Conservation (phyloP, 2,113 vertebrate species). For the Miniopterus natalensis region DNA sequence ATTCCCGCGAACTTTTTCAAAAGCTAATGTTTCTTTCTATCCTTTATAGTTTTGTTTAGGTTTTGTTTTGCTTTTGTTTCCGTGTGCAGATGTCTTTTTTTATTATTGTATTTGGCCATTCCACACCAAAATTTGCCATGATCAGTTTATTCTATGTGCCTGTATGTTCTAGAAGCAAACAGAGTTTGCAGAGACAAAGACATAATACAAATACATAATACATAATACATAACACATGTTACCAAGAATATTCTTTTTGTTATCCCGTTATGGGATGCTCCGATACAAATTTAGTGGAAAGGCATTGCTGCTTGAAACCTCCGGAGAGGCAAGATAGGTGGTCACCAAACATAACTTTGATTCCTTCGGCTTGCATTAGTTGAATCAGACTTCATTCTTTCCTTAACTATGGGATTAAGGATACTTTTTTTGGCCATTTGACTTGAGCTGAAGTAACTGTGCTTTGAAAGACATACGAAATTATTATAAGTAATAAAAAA, state of each 20-base stretch:
- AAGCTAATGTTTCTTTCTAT: not conserved
- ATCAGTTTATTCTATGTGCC: not conserved
- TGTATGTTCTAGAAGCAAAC: not conserved
- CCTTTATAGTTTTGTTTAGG: not conserved
- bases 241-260: not conserved
- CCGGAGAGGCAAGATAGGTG: not conserved
- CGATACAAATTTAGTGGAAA: not conserved
- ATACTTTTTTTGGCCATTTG: not conserved
- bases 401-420: conserved; percentile 17
- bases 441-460: not conserved
- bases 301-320: not conserved
- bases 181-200: not conserved
- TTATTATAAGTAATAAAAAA: conserved; percentile 48
- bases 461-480: conserved; percentile 40
- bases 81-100: not conserved
- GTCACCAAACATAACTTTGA: not conserved
- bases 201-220: not conserved
- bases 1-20: not conserved
- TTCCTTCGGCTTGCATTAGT: not conserved
- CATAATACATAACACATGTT: not conserved
- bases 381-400: not conserved
- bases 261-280: not conserved
- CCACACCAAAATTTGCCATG: not conserved
- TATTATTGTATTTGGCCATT: not conserved
- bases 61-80: not conserved